Conservation (phyloP, 53 echinoderm and acorn worm species). For the Hippasteria phrygiana region DNA sequence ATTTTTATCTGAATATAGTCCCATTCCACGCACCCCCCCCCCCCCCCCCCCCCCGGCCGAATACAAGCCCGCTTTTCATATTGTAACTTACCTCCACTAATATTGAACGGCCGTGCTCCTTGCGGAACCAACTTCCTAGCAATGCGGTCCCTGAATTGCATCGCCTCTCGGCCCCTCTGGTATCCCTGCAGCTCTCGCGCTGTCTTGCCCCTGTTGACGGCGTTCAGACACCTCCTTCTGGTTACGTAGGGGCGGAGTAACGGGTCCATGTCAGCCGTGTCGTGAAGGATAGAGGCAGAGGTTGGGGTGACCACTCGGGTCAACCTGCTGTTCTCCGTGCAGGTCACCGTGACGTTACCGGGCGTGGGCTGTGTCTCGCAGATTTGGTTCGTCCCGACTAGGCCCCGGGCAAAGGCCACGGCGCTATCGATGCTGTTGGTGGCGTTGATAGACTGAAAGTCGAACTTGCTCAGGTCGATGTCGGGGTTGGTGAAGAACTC, state of each 20-base stretch:
- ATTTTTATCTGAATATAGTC: too few species aligned
- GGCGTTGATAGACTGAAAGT: slow-evolving; percentile 69
- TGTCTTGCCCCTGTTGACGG: slow-evolving; percentile 27
- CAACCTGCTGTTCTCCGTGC: slow-evolving; percentile 22
- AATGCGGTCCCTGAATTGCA: slow-evolving; percentile 19
- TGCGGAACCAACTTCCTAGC: slow-evolving; percentile 44
- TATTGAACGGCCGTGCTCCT: slow-evolving; percentile 44
- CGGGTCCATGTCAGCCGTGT: slow-evolving; percentile 13
- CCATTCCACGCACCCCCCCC: too few species aligned
- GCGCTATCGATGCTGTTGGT: slow-evolving; percentile 73
- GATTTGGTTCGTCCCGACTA: slow-evolving; percentile 52
- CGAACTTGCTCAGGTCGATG: slow-evolving; percentile 16
- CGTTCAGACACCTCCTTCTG: not conserved
- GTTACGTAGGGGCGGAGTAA: slow-evolving; percentile 25
- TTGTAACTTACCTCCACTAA: slow-evolving; percentile 55
- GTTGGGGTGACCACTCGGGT: slow-evolving; percentile 9
- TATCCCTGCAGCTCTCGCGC: not conserved
- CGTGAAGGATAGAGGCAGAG: slow-evolving; percentile 29
- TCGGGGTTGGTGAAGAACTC: slow-evolving; percentile 47
- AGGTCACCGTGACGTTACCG: slow-evolving; percentile 39
- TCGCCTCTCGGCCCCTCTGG: not conserved
- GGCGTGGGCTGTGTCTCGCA: slow-evolving; percentile 5
- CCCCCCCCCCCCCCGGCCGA: too few species aligned
- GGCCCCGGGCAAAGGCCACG: slow-evolving; percentile 68
- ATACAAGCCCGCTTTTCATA: too few species aligned